Percentiles rank a stretch among this genome's conserved stretches.
Conservation (phyloP, 92 coral and sea anemone species). For the Siderastrea radians region DNA sequence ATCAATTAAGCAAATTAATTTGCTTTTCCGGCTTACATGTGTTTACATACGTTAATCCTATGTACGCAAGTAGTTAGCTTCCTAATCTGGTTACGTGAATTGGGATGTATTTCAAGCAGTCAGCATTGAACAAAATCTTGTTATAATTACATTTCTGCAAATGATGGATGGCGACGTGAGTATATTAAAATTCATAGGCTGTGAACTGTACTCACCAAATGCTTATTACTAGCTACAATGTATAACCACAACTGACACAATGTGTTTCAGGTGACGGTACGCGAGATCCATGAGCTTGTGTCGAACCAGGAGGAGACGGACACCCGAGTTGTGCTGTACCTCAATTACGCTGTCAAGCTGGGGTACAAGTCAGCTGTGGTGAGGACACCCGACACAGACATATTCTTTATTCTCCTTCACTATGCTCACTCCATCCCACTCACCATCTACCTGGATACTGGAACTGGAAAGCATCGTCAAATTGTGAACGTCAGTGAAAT, state of each 20-base stretch:
- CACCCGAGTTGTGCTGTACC: slow-evolving; percentile 62
- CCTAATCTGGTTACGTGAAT: slow-evolving; percentile 8
- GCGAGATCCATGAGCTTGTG: slow-evolving; percentile 32
- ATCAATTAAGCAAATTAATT: slow-evolving; percentile 6
- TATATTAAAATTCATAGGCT: no score
- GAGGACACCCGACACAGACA: slow-evolving; percentile 72
- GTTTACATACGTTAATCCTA: slow-evolving; percentile 26
- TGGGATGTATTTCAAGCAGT: background rate
- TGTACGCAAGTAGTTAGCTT: background rate
- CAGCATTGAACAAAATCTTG: background rate
- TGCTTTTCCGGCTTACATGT: slow-evolving; percentile 14
- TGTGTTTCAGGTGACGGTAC: slow-evolving; percentile 13
- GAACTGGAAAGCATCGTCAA: slow-evolving; percentile 59
- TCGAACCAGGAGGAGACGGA: slow-evolving; percentile 77
- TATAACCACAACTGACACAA: no score
- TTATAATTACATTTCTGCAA: background rate
- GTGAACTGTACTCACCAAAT: no score
- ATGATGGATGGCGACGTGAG: no score
- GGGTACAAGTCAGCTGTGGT: slow-evolving; percentile 68
- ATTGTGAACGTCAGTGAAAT: no score
- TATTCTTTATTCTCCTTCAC: slow-evolving; percentile 63
- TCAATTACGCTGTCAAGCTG: slow-evolving; percentile 42
- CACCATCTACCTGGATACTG: slow-evolving; percentile 69
- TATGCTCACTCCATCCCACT: slow-evolving; percentile 64
- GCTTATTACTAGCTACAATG: no score